phyloP scores from a whole-genome alignment of 2,113 vertebrate species.

The Brachypodius melanocephalos region DNA sequence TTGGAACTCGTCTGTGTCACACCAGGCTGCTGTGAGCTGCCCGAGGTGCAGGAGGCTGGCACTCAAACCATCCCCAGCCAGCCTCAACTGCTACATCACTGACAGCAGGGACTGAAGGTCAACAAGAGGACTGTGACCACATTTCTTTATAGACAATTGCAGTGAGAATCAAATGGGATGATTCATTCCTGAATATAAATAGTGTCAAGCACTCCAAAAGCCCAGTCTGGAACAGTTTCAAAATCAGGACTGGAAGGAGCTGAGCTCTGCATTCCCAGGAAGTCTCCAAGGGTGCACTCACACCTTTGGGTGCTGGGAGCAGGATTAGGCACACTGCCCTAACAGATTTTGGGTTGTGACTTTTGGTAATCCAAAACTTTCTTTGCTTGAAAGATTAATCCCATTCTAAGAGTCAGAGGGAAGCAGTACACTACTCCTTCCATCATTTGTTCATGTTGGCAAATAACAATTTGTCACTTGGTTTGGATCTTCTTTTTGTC shows the following conservation, averaged over 20 bases:
- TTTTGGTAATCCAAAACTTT: not conserved
- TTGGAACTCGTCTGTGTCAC: not conserved
- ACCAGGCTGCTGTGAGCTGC: not conserved
- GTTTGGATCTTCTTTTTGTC: not conserved
- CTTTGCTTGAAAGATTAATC: not conserved
- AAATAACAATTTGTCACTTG: not conserved
- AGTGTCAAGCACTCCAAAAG: not conserved
- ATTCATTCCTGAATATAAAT: conserved; percentile 30
- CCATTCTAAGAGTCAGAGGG: not conserved
- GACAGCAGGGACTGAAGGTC: not conserved
- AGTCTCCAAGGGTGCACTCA: not conserved
- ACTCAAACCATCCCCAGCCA: not conserved
- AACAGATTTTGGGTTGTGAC: not conserved
- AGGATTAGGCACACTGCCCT: not conserved
- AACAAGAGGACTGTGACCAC: not conserved
- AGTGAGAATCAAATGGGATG: not conserved
- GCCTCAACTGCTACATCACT: not conserved
- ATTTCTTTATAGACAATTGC: not conserved
- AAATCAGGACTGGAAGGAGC: not conserved
- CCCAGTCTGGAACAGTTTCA: not conserved
- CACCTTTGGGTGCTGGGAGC: not conserved
- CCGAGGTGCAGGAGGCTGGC: not conserved
- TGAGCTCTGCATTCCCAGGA: not conserved
- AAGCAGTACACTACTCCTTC: not conserved
- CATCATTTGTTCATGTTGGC: not conserved